Base-by-base conservation (phyloP, 2,888 invertebrate genomes). In the Morinoia aosen region DNA sequence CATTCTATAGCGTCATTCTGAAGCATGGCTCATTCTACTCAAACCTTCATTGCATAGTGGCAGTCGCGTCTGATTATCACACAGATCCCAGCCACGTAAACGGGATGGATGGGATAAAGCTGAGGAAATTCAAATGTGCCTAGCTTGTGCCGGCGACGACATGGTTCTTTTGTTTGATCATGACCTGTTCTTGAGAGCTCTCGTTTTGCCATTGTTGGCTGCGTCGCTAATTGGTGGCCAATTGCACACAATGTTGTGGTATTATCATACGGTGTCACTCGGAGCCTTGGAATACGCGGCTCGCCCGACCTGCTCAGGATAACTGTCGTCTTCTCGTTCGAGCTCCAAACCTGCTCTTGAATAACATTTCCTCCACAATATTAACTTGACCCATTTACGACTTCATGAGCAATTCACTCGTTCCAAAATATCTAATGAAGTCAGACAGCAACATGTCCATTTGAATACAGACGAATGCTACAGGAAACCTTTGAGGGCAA, bases 91-190 rank as follows among this genome's bases (percentile, higher is more conserved):
- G 76, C 76, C 33, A 76, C 76, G 76, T 33, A 76, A 8, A 76
- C 76, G 19, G 25, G 76, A 76, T 33, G 25, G 25, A 76, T 76
- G 76, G 25, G 25, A 76, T 76, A 19, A 33, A 76, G 76, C 76
- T 10, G 25, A 19, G 76, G 76, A 76, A 33, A 76, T 76, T 76
- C 76, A 76, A 76, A 76, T 76, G 76, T 33, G 25, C 14, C 3
- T 76, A 3, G 76, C 76, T 76, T 8, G 76, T 76, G 76, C 76
- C 76, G 25, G 76, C 33, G 76, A 76, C 76, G 76, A 33, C 76
- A 76, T 76, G 76, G 76, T 76, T 76, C 76, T 76, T 76, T 76
- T 76, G 76, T 76, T 76, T 76, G 76, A 76, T 76, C 76, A 76
- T 76, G 76, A 76, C 76, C 76, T 76, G 25, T 76, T 76, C 76